Evolutionary conservation across 1,140 invertebrate genomes (phyloP).

Genomic region (Eriosoma lanigerum): DNA sequence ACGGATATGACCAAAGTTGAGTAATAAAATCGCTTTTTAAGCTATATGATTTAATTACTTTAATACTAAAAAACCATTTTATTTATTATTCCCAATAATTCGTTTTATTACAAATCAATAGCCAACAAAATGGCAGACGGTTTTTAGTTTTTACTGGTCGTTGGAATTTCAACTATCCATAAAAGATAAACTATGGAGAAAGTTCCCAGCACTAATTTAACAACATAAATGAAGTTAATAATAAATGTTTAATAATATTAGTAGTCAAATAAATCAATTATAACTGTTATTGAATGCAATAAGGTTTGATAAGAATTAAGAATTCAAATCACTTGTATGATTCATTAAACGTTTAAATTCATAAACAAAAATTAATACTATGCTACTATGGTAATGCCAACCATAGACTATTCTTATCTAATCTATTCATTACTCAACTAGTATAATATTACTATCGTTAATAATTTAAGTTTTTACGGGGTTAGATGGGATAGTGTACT

Average conservation of each 20-base stretch:
- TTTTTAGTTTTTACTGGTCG: background rate
- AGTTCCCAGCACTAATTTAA: background rate
- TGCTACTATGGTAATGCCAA: background rate
- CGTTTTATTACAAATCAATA: constrained; percentile 9
- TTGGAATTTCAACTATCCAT: constrained; percentile 30
- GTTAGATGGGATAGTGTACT: no score
- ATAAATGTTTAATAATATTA: constrained; percentile 23
- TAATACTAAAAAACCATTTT: no score
- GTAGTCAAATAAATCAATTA: background rate
- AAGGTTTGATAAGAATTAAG: no score
- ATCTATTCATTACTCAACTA: no score
- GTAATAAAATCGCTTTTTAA: background rate
- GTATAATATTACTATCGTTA: no score
- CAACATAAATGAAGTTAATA: background rate
- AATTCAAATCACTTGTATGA: no score
- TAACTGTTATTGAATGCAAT: no score
- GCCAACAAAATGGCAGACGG: background rate
- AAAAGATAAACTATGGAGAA: background rate
- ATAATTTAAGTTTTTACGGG: background rate
- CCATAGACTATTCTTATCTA: background rate
- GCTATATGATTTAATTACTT: constrained; percentile 14
- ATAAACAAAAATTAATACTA: no score
- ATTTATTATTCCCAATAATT: background rate
- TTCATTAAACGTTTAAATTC: no score
- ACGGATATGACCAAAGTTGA: no score